phyloP scores from a whole-genome alignment of 2,888 invertebrate genomes.

The Tetramorium bicarinatum region DNA sequence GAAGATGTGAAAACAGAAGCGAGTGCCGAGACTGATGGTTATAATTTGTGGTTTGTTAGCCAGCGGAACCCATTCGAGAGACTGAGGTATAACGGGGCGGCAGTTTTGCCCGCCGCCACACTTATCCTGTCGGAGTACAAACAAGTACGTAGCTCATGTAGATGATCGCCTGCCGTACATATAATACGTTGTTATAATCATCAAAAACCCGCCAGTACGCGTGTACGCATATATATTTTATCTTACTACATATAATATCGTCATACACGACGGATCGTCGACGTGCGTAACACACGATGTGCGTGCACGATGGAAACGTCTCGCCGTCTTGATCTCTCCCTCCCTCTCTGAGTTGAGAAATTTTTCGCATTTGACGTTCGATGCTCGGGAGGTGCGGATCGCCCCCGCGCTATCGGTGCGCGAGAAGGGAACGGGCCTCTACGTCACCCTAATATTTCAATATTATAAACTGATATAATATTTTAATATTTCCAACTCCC shows the following conservation, averaged over 20 bases:
- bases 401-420: background rate
- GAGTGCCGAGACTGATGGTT: constrained; percentile 81
- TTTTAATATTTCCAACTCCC: constrained; percentile 9
- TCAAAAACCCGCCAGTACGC: constrained; percentile 77
- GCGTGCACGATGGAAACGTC: constrained; percentile 65
- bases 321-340: constrained; percentile 58
- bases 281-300: constrained; percentile 74
- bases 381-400: background rate
- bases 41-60: constrained; percentile 89
- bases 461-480: constrained; percentile 26
- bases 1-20: constrained; percentile 59
- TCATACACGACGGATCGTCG: constrained; percentile 73
- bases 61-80: constrained; percentile 92
- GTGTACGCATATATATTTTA: constrained; percentile 69
- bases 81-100: constrained; percentile 91
- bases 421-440: constrained; percentile 9
- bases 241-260: constrained; percentile 52
- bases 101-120: constrained; percentile 87
- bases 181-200: constrained; percentile 82
- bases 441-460: constrained; percentile 2
- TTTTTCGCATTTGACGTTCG: background rate
- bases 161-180: constrained; percentile 83
- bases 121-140: constrained; percentile 89
- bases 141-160: constrained; percentile 89
- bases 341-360: constrained; percentile 10